Base-by-base conservation (phyloP, 2,888 invertebrate species). In the Dasysyrphus tricinctus region DNA sequence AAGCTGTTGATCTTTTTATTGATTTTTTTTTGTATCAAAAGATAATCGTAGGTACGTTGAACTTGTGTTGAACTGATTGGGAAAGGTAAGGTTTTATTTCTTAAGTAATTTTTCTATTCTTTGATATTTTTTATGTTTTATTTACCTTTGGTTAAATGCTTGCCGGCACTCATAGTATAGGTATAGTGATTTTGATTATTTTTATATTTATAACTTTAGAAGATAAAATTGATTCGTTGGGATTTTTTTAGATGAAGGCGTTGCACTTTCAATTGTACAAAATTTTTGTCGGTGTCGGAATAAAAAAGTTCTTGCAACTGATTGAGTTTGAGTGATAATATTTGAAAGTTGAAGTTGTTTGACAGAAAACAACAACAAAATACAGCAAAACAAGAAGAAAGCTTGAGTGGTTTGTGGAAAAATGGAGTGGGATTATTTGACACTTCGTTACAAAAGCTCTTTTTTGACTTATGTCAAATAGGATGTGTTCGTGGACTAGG, bases 61-160 rank as follows among this genome's bases (percentile, higher is more conserved):
- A 61, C 24, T 39, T 37, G 19, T 34, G 2, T 57, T 16, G 16
- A 34, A 57, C 1, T 14, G 14, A 39, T 59, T 61, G 61, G 8
- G 61, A 39, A 19, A 67, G 65, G 47, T 49, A 47, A 67, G 11
- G 65, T 67, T 67, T 19, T 49, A 34, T 47, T n/a, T 67, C 3
- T 19, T 32, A 44, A 44, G 5, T 32, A 6, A 32, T 32, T 32
- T 32, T 32, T 32, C 16, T 47, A 32, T 47, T 47, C n/a, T 47
- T 8, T 47, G 47, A 16, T n/a, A 16, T 9, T 49, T 34, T 34
- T 5, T 54, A 6, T 42, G 1, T n/a, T 8, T 69, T 16, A 14
- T 80, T 24, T 82, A 88, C 88, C 88, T 88, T 84, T 88, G 61
- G 72, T 42, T 34, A 87, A 82, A 87, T 88, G 88, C 44, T 85